Evolutionary conservation across 2,888 invertebrate genomes (phyloP), one percentile per base, ranked within the genome.

Genomic region (Epiblema foenella): DNA sequence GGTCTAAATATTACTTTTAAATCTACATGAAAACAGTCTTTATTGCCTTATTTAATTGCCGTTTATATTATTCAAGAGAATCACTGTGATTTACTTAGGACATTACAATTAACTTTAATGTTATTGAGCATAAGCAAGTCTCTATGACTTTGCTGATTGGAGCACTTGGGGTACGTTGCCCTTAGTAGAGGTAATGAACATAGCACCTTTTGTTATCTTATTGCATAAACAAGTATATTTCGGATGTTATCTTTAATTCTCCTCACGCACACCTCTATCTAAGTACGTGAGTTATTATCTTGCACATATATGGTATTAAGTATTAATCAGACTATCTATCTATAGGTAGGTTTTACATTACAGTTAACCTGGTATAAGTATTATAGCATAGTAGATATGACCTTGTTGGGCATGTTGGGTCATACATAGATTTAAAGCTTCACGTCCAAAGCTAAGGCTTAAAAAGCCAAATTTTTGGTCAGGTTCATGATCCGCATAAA

Each of bases 241-340:
- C 62, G 66, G 60, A 49, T 46, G 49, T 71, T 71, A 71, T 71
- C 66, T 67, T 60, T 67, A 51, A 62, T 71, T 59, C 64, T 51
- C 67, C 54, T 46, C 71, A 67, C 71, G 71, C 66, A 67, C 67
- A n/a, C 42, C 59, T 33, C 54, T 71, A 62, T 71, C 66, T 71
- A 24, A 18, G n/a, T 66, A 71, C 71, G 71, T 71, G 66, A 60
- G 62, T 20, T 60, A 62, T 71, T 71, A 71, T 71, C 70, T 56
- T 37, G 66, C 54, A 65, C 65, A 66, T 49, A 60, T 17, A n/a
- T 42, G 37, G 52, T 29, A 62, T 62, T 71, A 71, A 71, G 56
- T 65, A 62, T 65, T 67, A 67, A 71, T 71, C 71, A 62, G 66
- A 60, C 46, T 52, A 64, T 29, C n/a, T 33, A 57, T 51, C 56